A percentile compares a stretch with the other conserved stretches of the same genome.
Conservation (phyloP, 2,888 invertebrate species). For the Amphipoea lucens region DNA sequence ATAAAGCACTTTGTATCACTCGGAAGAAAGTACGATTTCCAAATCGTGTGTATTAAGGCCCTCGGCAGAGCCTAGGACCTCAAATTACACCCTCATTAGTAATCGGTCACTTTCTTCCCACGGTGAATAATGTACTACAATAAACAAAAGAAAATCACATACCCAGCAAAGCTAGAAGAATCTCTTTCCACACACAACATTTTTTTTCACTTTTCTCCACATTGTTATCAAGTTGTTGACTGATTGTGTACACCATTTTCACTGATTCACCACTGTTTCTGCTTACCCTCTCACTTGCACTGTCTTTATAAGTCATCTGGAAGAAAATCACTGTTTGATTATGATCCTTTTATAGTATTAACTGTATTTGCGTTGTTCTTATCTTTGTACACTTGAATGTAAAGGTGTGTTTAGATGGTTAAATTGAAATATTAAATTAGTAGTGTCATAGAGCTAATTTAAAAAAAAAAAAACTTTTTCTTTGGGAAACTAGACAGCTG, state of each 20-base stretch:
- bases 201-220: conserved; percentile 54
- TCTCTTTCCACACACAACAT: conserved; percentile 71
- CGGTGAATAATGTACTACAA: not conserved
- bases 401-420: conserved; percentile 29
- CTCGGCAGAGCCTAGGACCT: no score
- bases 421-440: not conserved
- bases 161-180: conserved; percentile 75
- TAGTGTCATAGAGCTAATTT: not conserved
- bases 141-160: conserved; percentile 53
- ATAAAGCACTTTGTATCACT: no score
- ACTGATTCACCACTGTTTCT: conserved; percentile 42
- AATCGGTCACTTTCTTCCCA: no score
- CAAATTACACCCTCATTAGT: no score
- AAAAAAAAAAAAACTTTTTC: not conserved
- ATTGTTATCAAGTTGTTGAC: conserved; percentile 34
- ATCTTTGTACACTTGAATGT: conserved; percentile 34
- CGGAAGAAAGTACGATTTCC: no score
- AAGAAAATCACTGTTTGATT: conserved; percentile 44
- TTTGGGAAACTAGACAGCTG: not conserved
- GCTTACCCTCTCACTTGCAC: conserved; percentile 12
- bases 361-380: conserved; percentile 44
- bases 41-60: no score
- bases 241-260: conserved; percentile 76
- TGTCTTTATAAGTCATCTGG: conserved; percentile 38
- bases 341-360: conserved; percentile 46